phyloP scores from a whole-genome alignment of 37 sponge, comb jelly and placozoan genomes.

The Axinella damicornis region DNA sequence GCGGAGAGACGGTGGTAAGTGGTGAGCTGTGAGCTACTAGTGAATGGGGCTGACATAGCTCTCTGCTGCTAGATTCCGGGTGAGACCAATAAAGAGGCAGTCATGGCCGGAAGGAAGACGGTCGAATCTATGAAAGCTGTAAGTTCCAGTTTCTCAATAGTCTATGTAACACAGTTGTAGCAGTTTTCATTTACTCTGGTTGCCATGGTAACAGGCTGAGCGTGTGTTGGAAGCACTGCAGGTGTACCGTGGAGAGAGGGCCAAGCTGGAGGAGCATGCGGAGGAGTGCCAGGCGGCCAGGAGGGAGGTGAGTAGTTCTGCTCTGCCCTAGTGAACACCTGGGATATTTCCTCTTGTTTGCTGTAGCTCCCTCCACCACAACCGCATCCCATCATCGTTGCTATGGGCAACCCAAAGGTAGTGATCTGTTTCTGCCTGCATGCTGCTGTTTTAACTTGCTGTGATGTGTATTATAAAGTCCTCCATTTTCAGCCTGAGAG shows the following conservation, averaged over 20 bases:
- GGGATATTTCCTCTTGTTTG: neutral
- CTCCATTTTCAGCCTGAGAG: conserved; percentile 42
- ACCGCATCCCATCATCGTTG: conserved; percentile 75
- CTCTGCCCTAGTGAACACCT: neutral
- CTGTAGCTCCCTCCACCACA: conserved; percentile 70
- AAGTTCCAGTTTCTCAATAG: too few species aligned
- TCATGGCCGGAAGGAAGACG: conserved; percentile 75
- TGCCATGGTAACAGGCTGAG: conserved; percentile 71
- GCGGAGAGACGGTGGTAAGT: conserved; percentile 63
- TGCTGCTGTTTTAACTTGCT: neutral
- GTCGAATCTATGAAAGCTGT: conserved; percentile 82
- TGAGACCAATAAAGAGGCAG: conserved; percentile 59
- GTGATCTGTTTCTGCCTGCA: neutral
- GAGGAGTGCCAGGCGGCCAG: conserved; percentile 46
- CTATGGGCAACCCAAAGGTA: conserved; percentile 74
- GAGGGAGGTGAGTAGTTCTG: conserved; percentile 41
- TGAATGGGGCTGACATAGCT: neutral
- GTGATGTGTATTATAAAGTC: neutral
- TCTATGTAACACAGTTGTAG: neutral
- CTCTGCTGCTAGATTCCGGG: conserved; percentile 58
- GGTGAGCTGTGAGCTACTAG: too few species aligned
- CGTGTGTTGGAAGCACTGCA: conserved; percentile 88
- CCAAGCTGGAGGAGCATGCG: conserved; percentile 48
- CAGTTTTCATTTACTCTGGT: neutral
- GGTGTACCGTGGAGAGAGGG: conserved; percentile 74